phyloP scores from a whole-genome alignment of 2,888 invertebrate species.

The Hemistola chrysoprasaria region DNA sequence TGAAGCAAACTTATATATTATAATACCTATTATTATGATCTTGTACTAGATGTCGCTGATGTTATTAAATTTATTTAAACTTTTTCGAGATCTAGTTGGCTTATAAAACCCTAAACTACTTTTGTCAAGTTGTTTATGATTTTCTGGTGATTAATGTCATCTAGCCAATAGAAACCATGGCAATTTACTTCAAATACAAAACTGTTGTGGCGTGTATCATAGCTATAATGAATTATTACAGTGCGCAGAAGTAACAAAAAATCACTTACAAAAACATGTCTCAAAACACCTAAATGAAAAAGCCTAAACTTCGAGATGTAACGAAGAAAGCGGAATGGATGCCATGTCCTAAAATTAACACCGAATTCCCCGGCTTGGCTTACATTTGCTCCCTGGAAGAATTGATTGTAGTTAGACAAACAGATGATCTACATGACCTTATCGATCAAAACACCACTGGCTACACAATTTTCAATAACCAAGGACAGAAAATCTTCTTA shows the following conservation, averaged over 20 bases:
- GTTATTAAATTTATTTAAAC: too few species aligned
- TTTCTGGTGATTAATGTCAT: too few species aligned
- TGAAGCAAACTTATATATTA: too few species aligned
- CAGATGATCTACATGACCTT: slow-evolving; percentile 47
- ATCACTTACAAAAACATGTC: slow-evolving; percentile 19
- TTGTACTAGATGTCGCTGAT: too few species aligned
- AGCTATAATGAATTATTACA: too few species aligned
- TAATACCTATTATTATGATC: too few species aligned
- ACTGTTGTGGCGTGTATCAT: too few species aligned
- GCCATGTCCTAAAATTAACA: slow-evolving; percentile 48
- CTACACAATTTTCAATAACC: slow-evolving; percentile 56
- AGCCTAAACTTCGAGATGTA: slow-evolving; percentile 17
- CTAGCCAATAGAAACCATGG: too few species aligned
- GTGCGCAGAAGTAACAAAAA: background rate
- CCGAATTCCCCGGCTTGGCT: slow-evolving; percentile 49
- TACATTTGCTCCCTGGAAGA: slow-evolving; percentile 46
- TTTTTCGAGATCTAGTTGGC: too few species aligned
- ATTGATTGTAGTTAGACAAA: slow-evolving; percentile 44
- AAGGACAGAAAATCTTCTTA: slow-evolving; percentile 57
- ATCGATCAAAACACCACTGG: slow-evolving; percentile 39
- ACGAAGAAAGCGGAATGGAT: slow-evolving; percentile 45
- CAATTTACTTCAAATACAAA: too few species aligned
- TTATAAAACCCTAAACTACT: too few species aligned
- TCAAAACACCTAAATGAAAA: slow-evolving; percentile 35
- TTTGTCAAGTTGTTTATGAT: too few species aligned